Conservation (phyloP, 1,140 invertebrate genomes). For the Protaetia brevitarsis region DNA sequence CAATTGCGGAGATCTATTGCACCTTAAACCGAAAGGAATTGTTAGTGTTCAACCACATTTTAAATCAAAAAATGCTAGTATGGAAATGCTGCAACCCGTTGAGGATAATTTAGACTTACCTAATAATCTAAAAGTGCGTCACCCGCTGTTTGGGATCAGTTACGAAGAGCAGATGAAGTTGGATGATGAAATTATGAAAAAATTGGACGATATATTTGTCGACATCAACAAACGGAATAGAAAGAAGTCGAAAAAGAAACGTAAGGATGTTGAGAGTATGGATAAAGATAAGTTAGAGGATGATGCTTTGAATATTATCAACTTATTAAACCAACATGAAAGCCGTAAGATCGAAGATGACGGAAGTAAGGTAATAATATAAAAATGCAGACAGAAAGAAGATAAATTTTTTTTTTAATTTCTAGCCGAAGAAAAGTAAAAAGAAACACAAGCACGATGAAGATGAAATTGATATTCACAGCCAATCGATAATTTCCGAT, state of each 20-base stretch:
- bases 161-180: not conserved
- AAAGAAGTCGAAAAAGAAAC: not conserved
- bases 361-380: not conserved
- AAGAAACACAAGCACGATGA: no score
- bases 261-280: not conserved
- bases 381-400: not conserved
- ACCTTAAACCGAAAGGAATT: not conserved
- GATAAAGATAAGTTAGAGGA: not conserved
- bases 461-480: no score
- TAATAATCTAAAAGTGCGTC: not conserved
- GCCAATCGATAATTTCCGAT: no score
- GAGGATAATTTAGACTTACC: not conserved
- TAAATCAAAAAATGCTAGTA: not conserved
- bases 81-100: not conserved
- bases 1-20: not conserved
- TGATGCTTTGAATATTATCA: not conserved
- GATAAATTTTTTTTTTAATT: not conserved
- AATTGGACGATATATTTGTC: constrained; percentile 2
- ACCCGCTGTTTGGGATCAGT: not conserved
- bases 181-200: not conserved
- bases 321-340: not conserved
- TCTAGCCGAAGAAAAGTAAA: no score
- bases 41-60: not conserved
- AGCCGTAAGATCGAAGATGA: not conserved
- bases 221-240: no score